Evolutionary conservation across 2,888 invertebrate genomes (phyloP), one percentile per base, ranked within the genome.

Genomic region (Ornithoptera priamus): DNA sequence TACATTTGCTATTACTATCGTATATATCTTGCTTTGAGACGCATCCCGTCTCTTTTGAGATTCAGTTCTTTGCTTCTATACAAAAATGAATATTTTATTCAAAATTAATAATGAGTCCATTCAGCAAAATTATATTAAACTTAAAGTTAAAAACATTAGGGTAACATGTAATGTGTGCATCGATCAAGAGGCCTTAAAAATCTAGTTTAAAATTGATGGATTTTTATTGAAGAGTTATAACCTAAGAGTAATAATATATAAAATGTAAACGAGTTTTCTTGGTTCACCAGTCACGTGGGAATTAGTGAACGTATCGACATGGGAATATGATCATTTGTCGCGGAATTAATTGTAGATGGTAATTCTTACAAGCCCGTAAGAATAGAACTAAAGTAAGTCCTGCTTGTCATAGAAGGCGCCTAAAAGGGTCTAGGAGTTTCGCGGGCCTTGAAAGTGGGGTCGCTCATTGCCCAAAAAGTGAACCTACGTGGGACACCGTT

Each of bases 1-100:
- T 60, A 67, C 53, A 20, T 61, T 67, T 67, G 36, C 53, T 67
- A 67, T 67, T 60, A 50, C 30, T 50, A 61, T 42, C 30, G 60
- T 66, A 30, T 36, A 59, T 53, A n/a, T 8, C 59, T 36, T 46
- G n/a, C 24, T 20, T 22, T 10, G 24, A 22, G 57, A 53, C 53
- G 53, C 4, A 53, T 8, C 8, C n/a, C n/a, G 18, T 53, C 53
- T 53, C 18, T 53, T 53, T 18, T 1, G 53, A n/a, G 18, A 53
- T 53, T n/a, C 18, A 7, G 1, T 53, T 53, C 6, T 18, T 53
- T 7, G 1, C 18, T 18, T 18, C 7, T n/a, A n/a, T 53, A n/a
- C 7, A 53, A 53, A 12, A 18, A n/a, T 8, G 18, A 18, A 53
- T 4, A 18, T 53, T n/a, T 53, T 46, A 46, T 46, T 53, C 2